Percentiles rank a stretch among this genome's conserved stretches.
Conservation (phyloP, 2,113 vertebrate genomes). For the Gadus macrocephalus region DNA sequence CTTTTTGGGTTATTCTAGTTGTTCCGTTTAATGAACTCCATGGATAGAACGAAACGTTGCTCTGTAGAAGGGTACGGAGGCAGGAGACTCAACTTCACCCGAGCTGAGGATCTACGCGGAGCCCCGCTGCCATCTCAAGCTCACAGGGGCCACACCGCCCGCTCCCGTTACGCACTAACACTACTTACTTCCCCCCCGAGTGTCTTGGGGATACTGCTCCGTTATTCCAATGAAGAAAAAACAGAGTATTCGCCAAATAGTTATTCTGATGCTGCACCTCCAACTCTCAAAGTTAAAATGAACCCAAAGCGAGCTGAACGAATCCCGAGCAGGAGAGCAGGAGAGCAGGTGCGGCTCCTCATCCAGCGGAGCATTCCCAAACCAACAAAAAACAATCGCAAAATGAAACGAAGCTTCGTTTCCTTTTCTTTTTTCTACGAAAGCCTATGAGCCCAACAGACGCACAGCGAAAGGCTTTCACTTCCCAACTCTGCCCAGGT, state of each 20-base stretch:
- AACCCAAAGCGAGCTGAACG: too few species aligned
- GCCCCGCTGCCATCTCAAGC: conserved; percentile 22
- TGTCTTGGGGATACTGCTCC: conserved; percentile 12
- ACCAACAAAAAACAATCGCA: too few species aligned
- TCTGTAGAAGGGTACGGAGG: not conserved
- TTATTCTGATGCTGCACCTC: too few species aligned
- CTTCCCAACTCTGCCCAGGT: conserved; percentile 20
- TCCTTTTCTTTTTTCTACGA: too few species aligned
- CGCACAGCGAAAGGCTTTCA: not conserved
- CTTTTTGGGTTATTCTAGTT: conserved; percentile 35
- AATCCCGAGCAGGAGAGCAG: too few species aligned
- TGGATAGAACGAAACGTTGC: conserved; percentile 10
- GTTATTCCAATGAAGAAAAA: conserved; percentile 36
- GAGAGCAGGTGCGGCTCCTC: too few species aligned
- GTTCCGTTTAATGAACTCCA: conserved; percentile 54
- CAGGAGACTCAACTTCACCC: conserved; percentile 31
- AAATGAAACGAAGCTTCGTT: not conserved
- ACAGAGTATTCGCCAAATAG: too few species aligned
- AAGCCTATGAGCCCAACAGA: conserved; percentile 20
- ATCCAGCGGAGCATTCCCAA: too few species aligned
- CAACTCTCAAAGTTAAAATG: too few species aligned
- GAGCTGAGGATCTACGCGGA: conserved; percentile 27
- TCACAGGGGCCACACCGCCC: conserved; percentile 19
- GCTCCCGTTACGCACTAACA: conserved; percentile 49
- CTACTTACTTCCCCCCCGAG: conserved; percentile 37